Base-by-base conservation (phyloP, 2,113 vertebrate genomes). In the Leucoraja erinaceus region DNA sequence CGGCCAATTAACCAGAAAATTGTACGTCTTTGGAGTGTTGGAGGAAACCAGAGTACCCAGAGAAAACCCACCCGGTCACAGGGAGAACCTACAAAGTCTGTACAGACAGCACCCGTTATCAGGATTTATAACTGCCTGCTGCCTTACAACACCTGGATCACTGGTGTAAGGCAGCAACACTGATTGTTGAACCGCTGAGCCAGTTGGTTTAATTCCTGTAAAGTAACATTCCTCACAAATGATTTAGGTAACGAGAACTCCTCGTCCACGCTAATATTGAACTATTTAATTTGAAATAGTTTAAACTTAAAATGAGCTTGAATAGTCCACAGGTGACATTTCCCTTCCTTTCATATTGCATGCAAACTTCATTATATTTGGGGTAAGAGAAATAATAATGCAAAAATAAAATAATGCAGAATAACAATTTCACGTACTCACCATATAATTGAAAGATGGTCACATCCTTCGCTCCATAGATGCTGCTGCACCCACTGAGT, bases 291-390 rank as follows among this genome's bases (percentile, higher is more conserved):
- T 72, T 38, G 25, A 16, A 33, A 90, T 9, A 68, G 68, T 72
- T 72, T 47, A 9, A 91, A 72, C 72, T 86, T 12, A 91, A 38
- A 70, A 72, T 72, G 38, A 72, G 20, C 25, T 38, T 72, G 66
- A 91, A 25, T 28, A 54, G 70, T 91, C 68, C 33, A 91, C 68
- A 91, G 68, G 88, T 91, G 90, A 91, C 90, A 72, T 91, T 72
- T 54, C 38, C 38, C 22, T 72, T 70, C 70, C 90, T 38, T 91
- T 91, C 68, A 91, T 91, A 91, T 91, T 91, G 47, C n/a, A 91
- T 54, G 68, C 63, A 38, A 68, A 38, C 63, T 68, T 68, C 31
- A 66, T 3, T 90, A 84, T 22, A 8, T 90, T 90, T 90, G 8
- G 4, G 84, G 14, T 68, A 33, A 90, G 84, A 7, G 31, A 90